Evolutionary conservation across 2,888 invertebrate genomes (phyloP), one percentile per base, ranked within the genome.

Genomic region (Melinaea menophilus): DNA sequence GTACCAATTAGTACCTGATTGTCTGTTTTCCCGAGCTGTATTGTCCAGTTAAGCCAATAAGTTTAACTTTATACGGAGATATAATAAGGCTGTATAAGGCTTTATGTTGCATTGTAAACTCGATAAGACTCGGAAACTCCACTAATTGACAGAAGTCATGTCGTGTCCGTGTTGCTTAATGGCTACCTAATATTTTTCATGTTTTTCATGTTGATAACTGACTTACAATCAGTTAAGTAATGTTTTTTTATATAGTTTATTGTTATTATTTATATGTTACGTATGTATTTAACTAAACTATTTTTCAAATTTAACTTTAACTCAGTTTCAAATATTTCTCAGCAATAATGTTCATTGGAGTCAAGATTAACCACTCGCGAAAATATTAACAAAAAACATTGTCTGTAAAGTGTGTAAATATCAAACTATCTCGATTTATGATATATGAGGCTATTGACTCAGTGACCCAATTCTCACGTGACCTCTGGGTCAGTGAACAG

Each of bases 41-140:
- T 90, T 90, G 89, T 89, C 82, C 81, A 80, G 80, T 85, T 82
- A 78, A 76, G 78, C 86, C 86, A 86, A 88, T 89, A 86, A 86
- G 86, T 83, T 87, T 87, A 85, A 85, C 86, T 85, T 86, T 78
- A 79, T 85, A 88, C 77, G 86, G 86, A 69, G 70, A 68, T 59
- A 9, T 59, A 9, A 7, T 4, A 37, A 7, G 37, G 65, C 83
- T 82, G 59, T 85, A 80, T 79, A 85, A 70, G 83, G 83, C 64
- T 46, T 77, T 75, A 64, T 65, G 55, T 59, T 66, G 54, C 59
- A 63, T 65, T 65, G 63, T 63, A 55, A 65, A 55, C 51, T 56
- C 51, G 58, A 47, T 60, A 63, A 63, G 73, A 72, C 75, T 79
- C 79, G 78, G 80, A 81, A 80, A 83, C 78, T 78, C 72, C 76